Evolutionary conservation across 2,113 vertebrate species (phyloP).

Genomic region (Propithecus coquereli): DNA sequence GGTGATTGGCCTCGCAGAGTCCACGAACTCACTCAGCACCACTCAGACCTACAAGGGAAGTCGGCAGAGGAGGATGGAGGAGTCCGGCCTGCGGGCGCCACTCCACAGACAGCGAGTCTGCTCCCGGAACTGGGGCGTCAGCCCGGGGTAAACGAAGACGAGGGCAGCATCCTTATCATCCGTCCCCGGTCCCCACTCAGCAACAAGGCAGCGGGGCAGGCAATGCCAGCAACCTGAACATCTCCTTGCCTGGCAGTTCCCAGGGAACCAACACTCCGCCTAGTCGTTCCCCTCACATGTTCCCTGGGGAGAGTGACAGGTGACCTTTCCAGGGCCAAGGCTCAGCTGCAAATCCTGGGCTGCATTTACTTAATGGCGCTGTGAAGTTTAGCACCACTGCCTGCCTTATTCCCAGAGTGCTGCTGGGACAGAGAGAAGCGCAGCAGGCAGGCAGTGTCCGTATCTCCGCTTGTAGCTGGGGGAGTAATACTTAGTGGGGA

Average conservation of each 20-base stretch:
- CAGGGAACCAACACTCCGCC: neutral
- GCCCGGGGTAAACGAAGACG: neutral
- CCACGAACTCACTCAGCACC: neutral
- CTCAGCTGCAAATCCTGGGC: neutral
- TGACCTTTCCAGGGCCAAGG: neutral
- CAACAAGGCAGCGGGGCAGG: neutral
- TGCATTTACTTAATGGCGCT: neutral
- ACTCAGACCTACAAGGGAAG: neutral
- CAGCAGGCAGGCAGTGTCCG: neutral
- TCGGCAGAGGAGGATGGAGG: neutral
- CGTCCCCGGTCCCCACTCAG: neutral
- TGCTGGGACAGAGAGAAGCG: neutral
- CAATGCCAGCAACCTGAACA: neutral
- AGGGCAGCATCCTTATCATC: neutral
- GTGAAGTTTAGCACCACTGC: neutral
- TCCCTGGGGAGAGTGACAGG: neutral
- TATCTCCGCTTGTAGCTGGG: accelerated
- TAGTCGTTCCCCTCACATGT: neutral
- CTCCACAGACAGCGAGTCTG: neutral
- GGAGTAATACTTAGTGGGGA: neutral
- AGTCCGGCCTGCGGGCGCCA: neutral
- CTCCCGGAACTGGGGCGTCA: neutral
- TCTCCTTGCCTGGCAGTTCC: neutral
- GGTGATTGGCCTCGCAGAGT: neutral
- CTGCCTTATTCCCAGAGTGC: neutral